Evolutionary conservation across 2,113 vertebrate genomes (phyloP).

Genomic region (Pithys albifrons): DNA sequence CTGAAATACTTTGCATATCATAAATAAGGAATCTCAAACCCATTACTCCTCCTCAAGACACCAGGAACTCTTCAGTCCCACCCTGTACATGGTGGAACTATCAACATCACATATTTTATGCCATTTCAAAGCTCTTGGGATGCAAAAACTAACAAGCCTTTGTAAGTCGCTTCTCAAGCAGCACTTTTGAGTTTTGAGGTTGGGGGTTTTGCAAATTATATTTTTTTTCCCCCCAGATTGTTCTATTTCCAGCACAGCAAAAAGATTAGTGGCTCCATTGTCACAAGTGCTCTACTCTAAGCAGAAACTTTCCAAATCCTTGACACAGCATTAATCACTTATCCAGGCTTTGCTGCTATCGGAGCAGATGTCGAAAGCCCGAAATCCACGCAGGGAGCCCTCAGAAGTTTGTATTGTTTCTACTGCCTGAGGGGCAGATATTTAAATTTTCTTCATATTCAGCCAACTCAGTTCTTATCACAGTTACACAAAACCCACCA

Average conservation of each 20-base stretch:
- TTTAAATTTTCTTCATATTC: constrained; percentile 21
- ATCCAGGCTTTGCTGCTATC: constrained; percentile 2
- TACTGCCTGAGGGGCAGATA: not conserved
- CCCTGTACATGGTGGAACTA: accelerated
- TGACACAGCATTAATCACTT: constrained; percentile 7
- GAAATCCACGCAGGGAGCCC: not conserved
- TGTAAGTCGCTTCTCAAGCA: not conserved
- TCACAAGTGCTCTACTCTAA: not conserved
- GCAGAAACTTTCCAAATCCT: constrained; percentile 27
- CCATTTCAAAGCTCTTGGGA: not conserved
- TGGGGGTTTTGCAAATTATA: not conserved
- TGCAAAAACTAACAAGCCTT: not conserved
- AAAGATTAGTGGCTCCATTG: not conserved
- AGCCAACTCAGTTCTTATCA: constrained; percentile 39
- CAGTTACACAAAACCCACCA: not conserved
- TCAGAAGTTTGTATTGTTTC: constrained; percentile 42
- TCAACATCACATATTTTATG: not conserved
- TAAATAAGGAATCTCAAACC: not conserved
- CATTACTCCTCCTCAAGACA: not conserved
- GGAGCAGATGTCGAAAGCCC: constrained; percentile 35
- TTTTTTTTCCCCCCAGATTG: not conserved
- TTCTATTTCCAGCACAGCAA: not conserved
- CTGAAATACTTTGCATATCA: not conserved
- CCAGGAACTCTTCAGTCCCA: not conserved
- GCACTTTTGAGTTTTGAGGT: not conserved